These are phyloP conservation scores for Conchocele bisecta DNA, from an alignment of 2,888 invertebrate genomes.

Conservation along the genomic window DNA sequence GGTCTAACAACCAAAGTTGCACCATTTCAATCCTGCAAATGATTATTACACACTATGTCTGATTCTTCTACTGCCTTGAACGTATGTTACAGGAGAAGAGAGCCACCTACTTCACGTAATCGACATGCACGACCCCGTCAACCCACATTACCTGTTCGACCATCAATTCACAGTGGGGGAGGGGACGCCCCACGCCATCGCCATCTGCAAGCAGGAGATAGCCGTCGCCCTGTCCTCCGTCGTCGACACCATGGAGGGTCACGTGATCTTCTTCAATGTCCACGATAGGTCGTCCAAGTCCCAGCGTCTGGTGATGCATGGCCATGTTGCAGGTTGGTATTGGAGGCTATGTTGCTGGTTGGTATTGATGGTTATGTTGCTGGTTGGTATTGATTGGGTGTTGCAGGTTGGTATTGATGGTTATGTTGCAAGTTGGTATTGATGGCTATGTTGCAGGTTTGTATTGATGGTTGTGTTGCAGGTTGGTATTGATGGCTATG, in stretches of 20 bases:
- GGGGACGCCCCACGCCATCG: constrained; percentile 61
- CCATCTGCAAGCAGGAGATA: constrained; percentile 57
- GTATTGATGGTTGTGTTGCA: no score
- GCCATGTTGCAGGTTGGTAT: constrained; percentile 42
- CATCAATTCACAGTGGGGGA: constrained; percentile 57
- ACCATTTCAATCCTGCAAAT: neutral
- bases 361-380: no score
- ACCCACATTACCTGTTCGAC: constrained; percentile 44
- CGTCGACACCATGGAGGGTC: constrained; percentile 62
- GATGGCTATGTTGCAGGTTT: no score
- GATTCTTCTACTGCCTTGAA: neutral
- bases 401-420: no score
- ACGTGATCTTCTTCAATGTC: constrained; percentile 60
- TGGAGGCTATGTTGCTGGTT: no score
- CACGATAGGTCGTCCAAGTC: no score
- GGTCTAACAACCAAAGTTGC: neutral
- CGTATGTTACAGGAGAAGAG: constrained; percentile 52
- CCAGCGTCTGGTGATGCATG: no score
- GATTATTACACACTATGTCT: neutral
- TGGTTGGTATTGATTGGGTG: no score
- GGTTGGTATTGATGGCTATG: no score
- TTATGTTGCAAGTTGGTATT: no score
- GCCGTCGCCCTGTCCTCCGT: constrained; percentile 61
- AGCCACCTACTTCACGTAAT: constrained; percentile 65
- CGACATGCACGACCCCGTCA: constrained; percentile 62